phyloP scores from a whole-genome alignment of 2,888 invertebrate genomes.

The Galerucella pusilla region DNA sequence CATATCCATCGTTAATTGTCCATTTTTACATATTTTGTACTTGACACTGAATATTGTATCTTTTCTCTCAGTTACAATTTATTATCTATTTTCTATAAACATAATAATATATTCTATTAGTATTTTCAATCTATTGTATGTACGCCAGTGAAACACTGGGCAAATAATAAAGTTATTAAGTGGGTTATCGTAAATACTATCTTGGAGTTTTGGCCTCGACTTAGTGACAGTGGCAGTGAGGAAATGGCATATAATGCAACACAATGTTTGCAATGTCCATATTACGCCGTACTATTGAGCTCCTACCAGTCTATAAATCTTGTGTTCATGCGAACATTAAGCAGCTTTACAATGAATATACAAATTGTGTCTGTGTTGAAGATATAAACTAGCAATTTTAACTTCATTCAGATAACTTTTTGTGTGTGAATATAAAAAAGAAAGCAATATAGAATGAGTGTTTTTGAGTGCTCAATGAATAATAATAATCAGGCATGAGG shows the following conservation, averaged over 20 bases:
- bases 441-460: no score
- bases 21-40: no score
- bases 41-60: no score
- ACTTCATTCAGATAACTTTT: neutral
- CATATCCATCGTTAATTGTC: no score
- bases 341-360: conserved; percentile 64
- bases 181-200: conserved; percentile 45
- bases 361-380: conserved; percentile 60
- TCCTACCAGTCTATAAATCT: conserved; percentile 63
- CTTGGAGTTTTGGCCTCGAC: conserved; percentile 49
- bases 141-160: conserved; percentile 22
- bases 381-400: conserved; percentile 34
- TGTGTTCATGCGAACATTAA: conserved; percentile 61
- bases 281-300: conserved; percentile 59
- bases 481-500: no score
- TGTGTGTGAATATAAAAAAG: no score
- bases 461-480: no score
- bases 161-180: conserved; percentile 49
- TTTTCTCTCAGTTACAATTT: neutral
- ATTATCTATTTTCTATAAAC: neutral
- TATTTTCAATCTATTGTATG: neutral
- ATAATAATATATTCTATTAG: neutral
- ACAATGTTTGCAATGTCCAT: conserved; percentile 48
- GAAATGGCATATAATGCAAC: conserved; percentile 55
- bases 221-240: conserved; percentile 52